Evolutionary conservation across 2,888 invertebrate species (phyloP).

Genomic region (Phoronis australis): DNA sequence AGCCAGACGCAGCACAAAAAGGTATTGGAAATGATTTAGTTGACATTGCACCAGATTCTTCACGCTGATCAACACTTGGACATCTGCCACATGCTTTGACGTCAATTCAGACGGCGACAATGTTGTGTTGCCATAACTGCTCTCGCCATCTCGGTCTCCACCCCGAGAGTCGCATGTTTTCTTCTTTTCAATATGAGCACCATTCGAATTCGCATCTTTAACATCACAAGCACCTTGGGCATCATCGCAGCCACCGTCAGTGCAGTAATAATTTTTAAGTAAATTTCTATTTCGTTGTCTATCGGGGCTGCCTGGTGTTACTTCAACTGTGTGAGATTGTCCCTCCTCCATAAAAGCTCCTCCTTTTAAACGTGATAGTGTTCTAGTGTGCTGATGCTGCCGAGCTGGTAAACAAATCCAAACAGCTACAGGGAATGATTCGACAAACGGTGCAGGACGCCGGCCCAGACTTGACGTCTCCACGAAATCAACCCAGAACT

Average conservation of each 20-base stretch:
- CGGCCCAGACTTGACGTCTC: constrained; percentile 66
- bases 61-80: constrained; percentile 76
- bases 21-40: constrained; percentile 87
- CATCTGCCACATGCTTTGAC: constrained; percentile 48
- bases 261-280: too few relatives aligned
- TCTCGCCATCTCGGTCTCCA: not conserved
- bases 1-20: constrained; percentile 77
- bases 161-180: not conserved
- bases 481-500: constrained; percentile 87
- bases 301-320: too few relatives aligned
- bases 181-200: not conserved
- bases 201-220: not conserved
- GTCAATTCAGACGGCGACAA: not conserved
- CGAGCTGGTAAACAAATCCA: constrained; percentile 64
- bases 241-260: too few relatives aligned
- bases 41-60: constrained; percentile 81
- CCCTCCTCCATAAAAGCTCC: too few relatives aligned
- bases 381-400: too few relatives aligned
- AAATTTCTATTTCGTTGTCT: too few relatives aligned
- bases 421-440: constrained; percentile 74
- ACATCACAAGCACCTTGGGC: too few relatives aligned
- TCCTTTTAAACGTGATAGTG: too few relatives aligned
- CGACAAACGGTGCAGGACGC: constrained; percentile 53
- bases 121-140: too few relatives aligned
- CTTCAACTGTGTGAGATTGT: too few relatives aligned